phyloP scores from a whole-genome alignment of 2,888 invertebrate genomes.

The Apodemia hepburni region DNA sequence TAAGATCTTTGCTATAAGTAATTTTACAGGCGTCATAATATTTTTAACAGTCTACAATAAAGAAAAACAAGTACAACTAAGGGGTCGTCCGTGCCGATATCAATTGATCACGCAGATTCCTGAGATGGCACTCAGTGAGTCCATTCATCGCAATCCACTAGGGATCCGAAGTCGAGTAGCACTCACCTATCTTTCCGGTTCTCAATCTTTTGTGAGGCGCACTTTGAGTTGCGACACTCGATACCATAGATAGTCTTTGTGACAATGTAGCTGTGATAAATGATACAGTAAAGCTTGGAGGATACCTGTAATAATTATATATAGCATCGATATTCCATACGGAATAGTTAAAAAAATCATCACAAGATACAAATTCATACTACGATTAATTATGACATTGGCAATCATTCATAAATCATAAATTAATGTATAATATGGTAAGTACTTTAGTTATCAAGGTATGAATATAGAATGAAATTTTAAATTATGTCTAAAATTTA shows the following conservation, averaged over 20 bases:
- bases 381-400: no score
- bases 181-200: conserved; percentile 72
- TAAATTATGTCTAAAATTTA: no score
- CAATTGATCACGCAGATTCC: conserved; percentile 73
- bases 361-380: no score
- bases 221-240: conserved; percentile 59
- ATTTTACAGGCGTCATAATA: conserved; percentile 16
- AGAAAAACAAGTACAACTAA: conserved; percentile 21
- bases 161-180: conserved; percentile 55
- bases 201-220: conserved; percentile 69
- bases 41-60: conserved; percentile 13
- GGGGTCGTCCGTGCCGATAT: conserved; percentile 56
- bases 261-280: conserved; percentile 48
- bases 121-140: conserved; percentile 47
- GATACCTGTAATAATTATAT: not conserved
- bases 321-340: not conserved
- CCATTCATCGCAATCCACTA: conserved; percentile 60
- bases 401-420: no score
- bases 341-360: no score
- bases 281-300: conserved; percentile 13
- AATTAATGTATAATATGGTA: no score
- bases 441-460: no score
- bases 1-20: not conserved
- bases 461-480: no score
- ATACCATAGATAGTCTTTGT: conserved; percentile 65